Conservation (phyloP, 2,888 invertebrate genomes). For the Polietes domitor region DNA sequence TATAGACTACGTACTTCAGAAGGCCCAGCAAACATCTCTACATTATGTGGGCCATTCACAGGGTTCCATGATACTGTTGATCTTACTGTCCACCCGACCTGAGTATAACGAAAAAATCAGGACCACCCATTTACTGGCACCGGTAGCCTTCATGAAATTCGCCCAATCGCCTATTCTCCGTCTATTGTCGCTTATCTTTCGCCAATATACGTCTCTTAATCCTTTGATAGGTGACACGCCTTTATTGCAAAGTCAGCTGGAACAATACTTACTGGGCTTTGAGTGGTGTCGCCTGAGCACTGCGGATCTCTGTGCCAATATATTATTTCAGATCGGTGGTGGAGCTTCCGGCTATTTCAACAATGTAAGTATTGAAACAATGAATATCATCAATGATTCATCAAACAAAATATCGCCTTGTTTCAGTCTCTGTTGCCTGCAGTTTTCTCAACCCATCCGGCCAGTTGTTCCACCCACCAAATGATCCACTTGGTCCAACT, state of each 20-base stretch:
- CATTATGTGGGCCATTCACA: too few relatives aligned
- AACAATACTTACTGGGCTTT: not conserved
- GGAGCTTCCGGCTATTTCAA: not conserved
- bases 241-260: not conserved
- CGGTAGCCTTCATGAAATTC: slow-evolving; percentile 78
- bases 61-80: too few relatives aligned
- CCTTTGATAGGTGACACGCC: not conserved
- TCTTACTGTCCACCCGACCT: too few relatives aligned
- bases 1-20: too few relatives aligned
- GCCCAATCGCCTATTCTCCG: slow-evolving; percentile 78
- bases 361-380: not conserved
- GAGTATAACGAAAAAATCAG: too few relatives aligned
- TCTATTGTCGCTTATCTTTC: not conserved
- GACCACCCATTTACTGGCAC: too few relatives aligned
- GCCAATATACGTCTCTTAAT: not conserved
- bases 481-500: not conserved
- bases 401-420: not conserved
- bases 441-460: not conserved
- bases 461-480: not conserved
- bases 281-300: not conserved
- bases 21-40: too few relatives aligned
- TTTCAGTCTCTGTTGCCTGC: not conserved
- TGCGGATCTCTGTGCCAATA: not conserved
- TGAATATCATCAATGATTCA: not conserved
- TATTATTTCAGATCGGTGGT: not conserved